phyloP scores from a whole-genome alignment of 2,797 vertebrate species.

The Urophycis tenuis region DNA sequence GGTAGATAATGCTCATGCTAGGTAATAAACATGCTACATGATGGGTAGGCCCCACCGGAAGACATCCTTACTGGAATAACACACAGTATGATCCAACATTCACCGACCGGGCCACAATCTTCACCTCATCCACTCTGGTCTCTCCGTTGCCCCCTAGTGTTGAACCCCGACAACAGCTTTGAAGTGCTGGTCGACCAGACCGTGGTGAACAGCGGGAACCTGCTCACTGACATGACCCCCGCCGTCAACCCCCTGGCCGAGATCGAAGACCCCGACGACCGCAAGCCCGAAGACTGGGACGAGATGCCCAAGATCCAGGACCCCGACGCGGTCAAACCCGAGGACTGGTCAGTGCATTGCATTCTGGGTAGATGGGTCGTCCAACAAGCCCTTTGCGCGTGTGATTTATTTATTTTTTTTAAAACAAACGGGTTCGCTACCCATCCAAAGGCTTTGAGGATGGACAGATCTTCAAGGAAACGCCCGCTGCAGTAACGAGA shows the following conservation, averaged over 20 bases:
- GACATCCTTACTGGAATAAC: too few relatives aligned
- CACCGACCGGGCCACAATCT: too few relatives aligned
- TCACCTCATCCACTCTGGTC: neutral
- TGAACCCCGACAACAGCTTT: slow-evolving; percentile 94
- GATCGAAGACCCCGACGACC: slow-evolving; percentile 93
- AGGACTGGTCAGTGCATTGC: slow-evolving; percentile 83
- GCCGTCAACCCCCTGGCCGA: slow-evolving; percentile 87
- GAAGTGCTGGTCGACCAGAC: slow-evolving; percentile 92
- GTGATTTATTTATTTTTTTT: too few relatives aligned
- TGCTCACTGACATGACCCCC: slow-evolving; percentile 87
- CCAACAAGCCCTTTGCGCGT: neutral
- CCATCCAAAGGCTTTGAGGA: neutral
- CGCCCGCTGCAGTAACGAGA: too few relatives aligned
- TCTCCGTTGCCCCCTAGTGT: slow-evolving; percentile 64
- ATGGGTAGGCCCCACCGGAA: neutral
- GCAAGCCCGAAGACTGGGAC: slow-evolving; percentile 97
- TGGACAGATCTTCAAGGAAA: too few relatives aligned
- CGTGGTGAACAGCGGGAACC: slow-evolving; percentile 88
- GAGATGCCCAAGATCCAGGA: slow-evolving; percentile 96
- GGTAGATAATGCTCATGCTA: neutral
- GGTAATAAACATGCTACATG: neutral
- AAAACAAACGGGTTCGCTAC: neutral
- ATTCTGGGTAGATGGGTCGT: neutral
- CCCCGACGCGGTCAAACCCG: slow-evolving; percentile 88
- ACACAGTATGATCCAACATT: too few relatives aligned